Percentiles rank a stretch among this genome's conserved stretches.
Evolutionary conservation across 2,888 invertebrate genomes (phyloP).

Genomic region (Tetanocera ferruginea): DNA sequence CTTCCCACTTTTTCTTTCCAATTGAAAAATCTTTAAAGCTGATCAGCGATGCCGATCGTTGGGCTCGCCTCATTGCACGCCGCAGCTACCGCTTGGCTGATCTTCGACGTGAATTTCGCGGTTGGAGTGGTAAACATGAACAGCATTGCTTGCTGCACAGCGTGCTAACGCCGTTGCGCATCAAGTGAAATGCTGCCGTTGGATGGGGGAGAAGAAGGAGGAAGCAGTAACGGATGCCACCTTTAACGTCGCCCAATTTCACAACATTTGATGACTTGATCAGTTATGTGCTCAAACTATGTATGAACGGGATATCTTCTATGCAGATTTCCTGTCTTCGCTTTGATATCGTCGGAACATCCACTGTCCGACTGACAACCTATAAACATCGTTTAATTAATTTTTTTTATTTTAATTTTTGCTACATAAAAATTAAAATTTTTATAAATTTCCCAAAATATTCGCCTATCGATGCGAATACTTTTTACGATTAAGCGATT

Average conservation of each 20-base stretch:
- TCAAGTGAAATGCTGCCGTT: slow-evolving; percentile 51
- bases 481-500: neutral
- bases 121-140: slow-evolving; percentile 69
- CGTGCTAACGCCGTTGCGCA: slow-evolving; percentile 63
- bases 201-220: neutral
- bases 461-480: neutral
- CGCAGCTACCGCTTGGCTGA: slow-evolving; percentile 63
- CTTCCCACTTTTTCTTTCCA: neutral
- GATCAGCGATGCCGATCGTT: slow-evolving; percentile 65
- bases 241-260: neutral
- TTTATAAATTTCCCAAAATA: neutral
- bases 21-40: slow-evolving; percentile 52
- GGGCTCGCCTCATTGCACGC: slow-evolving; percentile 65
- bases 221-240: neutral
- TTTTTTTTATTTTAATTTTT: slow-evolving; percentile 18
- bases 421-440: neutral
- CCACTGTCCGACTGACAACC: neutral
- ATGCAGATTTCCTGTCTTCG: slow-evolving; percentile 35
- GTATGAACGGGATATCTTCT: slow-evolving; percentile 35
- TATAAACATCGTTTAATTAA: neutral
- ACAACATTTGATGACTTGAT: neutral
- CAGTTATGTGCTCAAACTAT: slow-evolving; percentile 42
- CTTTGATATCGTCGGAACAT: neutral
- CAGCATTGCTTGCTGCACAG: slow-evolving; percentile 68
- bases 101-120: slow-evolving; percentile 64